Evolutionary conservation across 2,113 vertebrate species (phyloP).

Genomic region (Oncorhynchus clarkii): DNA sequence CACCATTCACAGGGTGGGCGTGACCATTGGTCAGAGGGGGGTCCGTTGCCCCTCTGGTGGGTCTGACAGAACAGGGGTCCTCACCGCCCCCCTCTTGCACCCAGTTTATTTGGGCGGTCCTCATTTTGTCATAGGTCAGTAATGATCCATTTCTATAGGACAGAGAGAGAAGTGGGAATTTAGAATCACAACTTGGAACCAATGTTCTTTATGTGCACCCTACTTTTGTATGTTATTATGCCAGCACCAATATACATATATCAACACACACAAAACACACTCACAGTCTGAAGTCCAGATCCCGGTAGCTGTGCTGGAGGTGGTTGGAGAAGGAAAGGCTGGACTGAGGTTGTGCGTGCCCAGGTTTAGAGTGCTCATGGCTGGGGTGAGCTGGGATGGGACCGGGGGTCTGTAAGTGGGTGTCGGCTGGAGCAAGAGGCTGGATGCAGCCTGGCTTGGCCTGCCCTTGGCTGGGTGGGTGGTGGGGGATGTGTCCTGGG

Average conservation of each 20-base stretch:
- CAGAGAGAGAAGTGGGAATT: background rate
- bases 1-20: slow-evolving; percentile 81
- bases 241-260: background rate
- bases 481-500: slow-evolving; percentile 11
- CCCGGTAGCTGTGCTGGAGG: slow-evolving; percentile 28
- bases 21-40: slow-evolving; percentile 84
- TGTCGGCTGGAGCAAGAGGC: slow-evolving; percentile 13
- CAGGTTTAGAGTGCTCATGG: slow-evolving; percentile 33
- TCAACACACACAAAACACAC: slow-evolving; percentile 24
- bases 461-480: slow-evolving; percentile 8
- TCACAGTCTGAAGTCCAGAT: slow-evolving; percentile 63
- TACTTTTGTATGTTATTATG: background rate
- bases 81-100: slow-evolving; percentile 63
- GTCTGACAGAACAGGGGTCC: slow-evolving; percentile 60
- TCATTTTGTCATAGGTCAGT: slow-evolving; percentile 70
- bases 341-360: slow-evolving; percentile 36
- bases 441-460: background rate
- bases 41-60: slow-evolving; percentile 67
- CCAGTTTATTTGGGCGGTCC: slow-evolving; percentile 75
- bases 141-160: slow-evolving; percentile 80
- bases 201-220: background rate
- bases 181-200: background rate
- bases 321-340: slow-evolving; percentile 18
- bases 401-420: slow-evolving; percentile 18
- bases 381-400: slow-evolving; percentile 27